Base-by-base conservation (phyloP, 2,888 invertebrate species). In the Glomeris marginata region DNA sequence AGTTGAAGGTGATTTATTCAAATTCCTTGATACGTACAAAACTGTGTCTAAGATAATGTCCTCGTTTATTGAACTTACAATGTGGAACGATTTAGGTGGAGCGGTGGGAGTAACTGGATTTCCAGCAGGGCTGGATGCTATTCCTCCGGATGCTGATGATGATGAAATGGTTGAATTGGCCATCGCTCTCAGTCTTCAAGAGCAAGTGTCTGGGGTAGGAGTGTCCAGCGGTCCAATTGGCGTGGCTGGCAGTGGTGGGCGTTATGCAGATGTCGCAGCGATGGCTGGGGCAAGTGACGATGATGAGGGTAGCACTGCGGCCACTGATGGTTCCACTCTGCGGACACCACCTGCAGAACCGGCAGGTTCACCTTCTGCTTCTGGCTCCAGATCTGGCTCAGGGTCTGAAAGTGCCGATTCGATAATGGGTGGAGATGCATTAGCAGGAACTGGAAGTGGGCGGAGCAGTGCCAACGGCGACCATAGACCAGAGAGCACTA, bases 131-230 rank as follows among this genome's bases (percentile, higher is more conserved):
- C 70, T 91, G 6, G 90, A 90, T 61, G 3, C 28, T 5, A 78
- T 92, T 47, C 88, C 90, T 13, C 83, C 87, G n/a, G 91, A 91
- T 66, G 88, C 90, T 1, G 92, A 94, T 63, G 94, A 95, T 66
- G 94, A 94, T 66, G 84, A 92, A 0, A 92, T 95, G 80, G 88
- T 95, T 52, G 92, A 94, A 67, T 74, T 95, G 55, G 95, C 94
- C 2, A 92, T 95, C 55, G 94, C 94, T 0, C 72, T 95, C 1
- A 94, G 92, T 58, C 73, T 95, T 28, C 91, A 94, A 56, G 69
- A 55, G 13, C 46, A 52, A 22, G 37, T 40, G 41, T 43, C 52
- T 42, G 45, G 72, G 36, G 75, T 72, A 4, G 63, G 63, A 21
- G 74, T 74, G 53, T 65, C 72, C 22, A 71, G 35, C 28, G 2